Base-by-base conservation (phyloP, 2,888 invertebrate species). In the Monopis laevigella region DNA sequence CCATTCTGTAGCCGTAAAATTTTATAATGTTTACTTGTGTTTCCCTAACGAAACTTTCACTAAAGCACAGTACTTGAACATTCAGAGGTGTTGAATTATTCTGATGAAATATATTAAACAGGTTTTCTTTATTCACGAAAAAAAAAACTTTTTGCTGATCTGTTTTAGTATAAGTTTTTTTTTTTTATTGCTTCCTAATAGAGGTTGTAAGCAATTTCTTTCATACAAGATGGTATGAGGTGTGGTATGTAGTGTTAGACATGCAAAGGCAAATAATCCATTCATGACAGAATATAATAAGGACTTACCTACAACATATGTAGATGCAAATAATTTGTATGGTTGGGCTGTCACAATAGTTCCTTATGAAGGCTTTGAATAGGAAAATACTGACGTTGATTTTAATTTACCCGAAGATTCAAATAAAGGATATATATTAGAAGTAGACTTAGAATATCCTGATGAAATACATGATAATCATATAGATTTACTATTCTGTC, bases 241-340 rank as follows among this genome's bases (percentile, higher is more conserved):
- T 49, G 50, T 13, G 51, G 54, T 0, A 38, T 51, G 50, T 45
- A 45, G 48, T 32, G 52, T 50, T 39, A 44, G 54, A 45, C 44
- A 58, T 41, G 55, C 54, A 8, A 46, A 48, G 40, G 57, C 61
- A 3, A 62, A 62, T 45, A 62, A 63, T 46, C 46, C 46, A 39
- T 58, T 48, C 43, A 44, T 58, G 45, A 24, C 36, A 2, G 38
- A 47, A 12, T 59, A 51, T 46, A 40, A 60, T 41, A 11, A 32
- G 6, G 39, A 39, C 5, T 19, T 51, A 48, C 40, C 21, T 6
- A 27, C 29, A 3, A 44, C 50, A 13, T 62, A 59, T 43, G 46
- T 57, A 3, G 62, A 62, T 49, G 52, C 52, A 1, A 64, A 65
- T 44, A 64, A 61, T 45, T 44, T 59, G 11, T 65, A 63, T 46